Evolutionary conservation across 2,113 vertebrate genomes (phyloP), one percentile per base, ranked within the genome.

Genomic region (Datnioides undecimradiatus): DNA sequence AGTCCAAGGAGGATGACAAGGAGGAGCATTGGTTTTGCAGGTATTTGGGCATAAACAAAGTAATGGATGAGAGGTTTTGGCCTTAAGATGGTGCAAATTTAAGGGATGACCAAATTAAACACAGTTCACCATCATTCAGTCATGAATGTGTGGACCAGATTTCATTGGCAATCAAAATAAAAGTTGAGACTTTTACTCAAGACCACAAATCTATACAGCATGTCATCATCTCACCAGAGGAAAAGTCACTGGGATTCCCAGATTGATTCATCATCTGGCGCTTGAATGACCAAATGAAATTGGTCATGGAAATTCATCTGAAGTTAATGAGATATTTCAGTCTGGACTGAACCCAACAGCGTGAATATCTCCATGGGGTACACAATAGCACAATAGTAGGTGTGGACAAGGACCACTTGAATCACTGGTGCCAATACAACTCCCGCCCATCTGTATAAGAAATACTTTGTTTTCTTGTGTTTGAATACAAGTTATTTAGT

Each of bases 391-490:
- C 16, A 55, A 16, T 31, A 54, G 29, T 14, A 31, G 14, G 5
- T 31, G 52, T 31, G 16, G 14, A 29, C 51, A 52, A 29, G 7
- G 25, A 3, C 25, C 13, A 3, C 23, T 29, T 52, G 25, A 27
- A 52, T 16, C 25, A 29, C 51, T 9, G 52, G 16, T 14, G 52
- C 27, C 2, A 1, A 29, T 55, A 16, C 27, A 31, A 17, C 27
- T 52, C 16, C 8, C 27, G 27, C 16, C 8, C 13, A 33, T 34
- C 0, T 40, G 27, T 6, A 1, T 2, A 23, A 13, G 27, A 46
- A 71, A 57, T 14, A 57, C 4, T 45, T 23, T 21, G 49, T 69
- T 52, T 69, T 54, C 46, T 41, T 73, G 23, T 51, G 19, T 63
- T 73, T 29, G 43, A 38, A n/a, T 36, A 62, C 12, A 49, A 38